Evolutionary conservation across 1,140 invertebrate genomes (phyloP).

Genomic region (Penaeus vannamei): DNA sequence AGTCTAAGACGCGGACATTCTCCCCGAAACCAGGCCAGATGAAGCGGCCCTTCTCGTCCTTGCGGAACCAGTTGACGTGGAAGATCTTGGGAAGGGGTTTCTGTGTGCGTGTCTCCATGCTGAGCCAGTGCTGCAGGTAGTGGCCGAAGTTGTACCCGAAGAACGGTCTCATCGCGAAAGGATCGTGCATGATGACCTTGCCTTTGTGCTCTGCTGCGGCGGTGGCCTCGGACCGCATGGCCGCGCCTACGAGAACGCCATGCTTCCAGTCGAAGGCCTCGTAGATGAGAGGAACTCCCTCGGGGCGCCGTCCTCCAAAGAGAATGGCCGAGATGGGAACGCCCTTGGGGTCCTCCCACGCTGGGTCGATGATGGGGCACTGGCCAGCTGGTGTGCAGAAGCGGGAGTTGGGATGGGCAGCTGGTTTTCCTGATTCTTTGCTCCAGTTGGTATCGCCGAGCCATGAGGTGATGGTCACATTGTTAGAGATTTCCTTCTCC

Average conservation of each 20-base stretch:
- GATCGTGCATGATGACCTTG: conserved; percentile 92
- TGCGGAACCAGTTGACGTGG: too few species aligned
- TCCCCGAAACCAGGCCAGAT: too few species aligned
- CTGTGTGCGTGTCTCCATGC: too few species aligned
- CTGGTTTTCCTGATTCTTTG: conserved; percentile 78
- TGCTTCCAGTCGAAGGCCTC: too few species aligned
- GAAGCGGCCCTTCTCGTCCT: too few species aligned
- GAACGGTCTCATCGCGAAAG: conserved; percentile 99
- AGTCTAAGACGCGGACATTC: too few species aligned
- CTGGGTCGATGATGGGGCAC: conserved; percentile 85
- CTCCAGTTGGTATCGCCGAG: conserved; percentile 81
- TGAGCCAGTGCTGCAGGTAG: conserved; percentile 83
- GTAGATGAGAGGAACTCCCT: too few species aligned
- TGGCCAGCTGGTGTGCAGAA: conserved; percentile 95
- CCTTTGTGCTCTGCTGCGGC: conserved; percentile 97
- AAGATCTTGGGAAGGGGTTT: too few species aligned
- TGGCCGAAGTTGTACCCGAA: conserved; percentile 80
- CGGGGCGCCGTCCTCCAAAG: conserved; percentile 89
- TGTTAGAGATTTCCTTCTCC: conserved; percentile 82
- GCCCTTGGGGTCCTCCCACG: too few species aligned
- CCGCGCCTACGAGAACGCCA: conserved; percentile 84
- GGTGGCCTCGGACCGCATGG: conserved; percentile 96
- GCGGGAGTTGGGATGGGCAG: conserved; percentile 93
- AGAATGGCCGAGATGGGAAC: conserved; percentile 81
- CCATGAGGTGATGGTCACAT: conserved; percentile 85